These are phyloP conservation scores for Pygmarrhopalites habei DNA, from an alignment of 1,140 invertebrate species.

Conservation along the genomic window DNA sequence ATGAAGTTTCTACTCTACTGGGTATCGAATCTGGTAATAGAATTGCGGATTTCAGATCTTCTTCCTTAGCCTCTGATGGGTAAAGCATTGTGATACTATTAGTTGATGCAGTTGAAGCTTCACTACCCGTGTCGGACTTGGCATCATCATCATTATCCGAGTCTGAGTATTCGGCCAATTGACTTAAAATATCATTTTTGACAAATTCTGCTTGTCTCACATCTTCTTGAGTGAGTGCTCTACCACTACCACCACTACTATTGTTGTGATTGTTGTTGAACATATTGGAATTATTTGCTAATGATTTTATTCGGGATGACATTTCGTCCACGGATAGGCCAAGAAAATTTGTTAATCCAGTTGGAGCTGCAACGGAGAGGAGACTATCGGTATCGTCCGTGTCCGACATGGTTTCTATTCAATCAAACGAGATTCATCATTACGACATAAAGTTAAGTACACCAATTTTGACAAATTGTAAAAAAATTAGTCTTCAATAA, in stretches of 20 bases:
- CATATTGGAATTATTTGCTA: background rate
- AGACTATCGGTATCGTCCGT: constrained; percentile 33
- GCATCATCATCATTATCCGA: constrained; percentile 10
- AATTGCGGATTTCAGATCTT: too few relatives aligned
- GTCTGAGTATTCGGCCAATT: constrained; percentile 17
- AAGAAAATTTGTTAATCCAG: constrained; percentile 5
- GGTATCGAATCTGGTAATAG: too few relatives aligned
- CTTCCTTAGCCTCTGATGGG: background rate
- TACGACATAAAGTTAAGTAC: background rate
- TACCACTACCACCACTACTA: too few relatives aligned
- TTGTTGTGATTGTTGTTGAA: too few relatives aligned
- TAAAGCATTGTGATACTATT: constrained; percentile 18
- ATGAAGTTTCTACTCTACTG: too few relatives aligned
- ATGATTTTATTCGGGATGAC: constrained; percentile 5
- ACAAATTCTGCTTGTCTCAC: too few relatives aligned
- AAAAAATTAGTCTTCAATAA: too few relatives aligned
- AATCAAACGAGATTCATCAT: background rate
- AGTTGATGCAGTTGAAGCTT: constrained; percentile 14
- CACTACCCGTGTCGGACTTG: background rate
- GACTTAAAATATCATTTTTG: constrained; percentile 9
- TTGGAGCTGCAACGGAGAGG: constrained; percentile 8
- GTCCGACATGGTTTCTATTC: constrained; percentile 16
- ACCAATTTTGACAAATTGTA: too few relatives aligned
- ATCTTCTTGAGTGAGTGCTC: too few relatives aligned
- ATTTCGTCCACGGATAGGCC: background rate